phyloP scores from a whole-genome alignment of 1,140 invertebrate species.

The Drosophila nigromelanica region DNA sequence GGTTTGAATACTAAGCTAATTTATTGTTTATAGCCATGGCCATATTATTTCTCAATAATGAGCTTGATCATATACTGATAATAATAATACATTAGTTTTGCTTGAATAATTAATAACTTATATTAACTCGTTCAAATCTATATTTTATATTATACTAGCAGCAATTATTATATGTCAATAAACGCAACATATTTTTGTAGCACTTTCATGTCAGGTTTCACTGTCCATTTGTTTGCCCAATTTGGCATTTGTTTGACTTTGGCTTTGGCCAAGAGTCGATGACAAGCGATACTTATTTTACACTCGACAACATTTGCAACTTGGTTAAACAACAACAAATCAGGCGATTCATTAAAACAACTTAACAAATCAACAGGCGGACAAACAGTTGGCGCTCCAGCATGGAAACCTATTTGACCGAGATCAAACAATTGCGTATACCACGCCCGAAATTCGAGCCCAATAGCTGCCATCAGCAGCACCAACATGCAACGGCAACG shows the following conservation, averaged over 20 bases:
- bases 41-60: no score
- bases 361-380: conserved; percentile 67
- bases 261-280: not conserved
- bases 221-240: not conserved
- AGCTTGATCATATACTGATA: no score
- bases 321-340: conserved; percentile 75
- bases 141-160: no score
- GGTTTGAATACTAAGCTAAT: no score
- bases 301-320: conserved; percentile 64
- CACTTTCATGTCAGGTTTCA: no score
- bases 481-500: conserved; percentile 85
- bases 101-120: no score
- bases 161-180: no score
- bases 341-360: conserved; percentile 60
- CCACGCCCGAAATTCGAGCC: conserved; percentile 92
- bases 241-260: conserved; percentile 8
- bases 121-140: no score
- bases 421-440: conserved; percentile 92
- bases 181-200: no score
- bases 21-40: no score
- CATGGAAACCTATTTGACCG: conserved; percentile 93
- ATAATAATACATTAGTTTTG: no score
- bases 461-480: conserved; percentile 87
- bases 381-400: conserved; percentile 24
- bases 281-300: conserved; percentile 16